A percentile compares a stretch with the other conserved stretches of the same genome.
These are phyloP conservation scores for Ataeniobius toweri DNA, from an alignment of 2,797 vertebrate species.

Conservation along the genomic window DNA sequence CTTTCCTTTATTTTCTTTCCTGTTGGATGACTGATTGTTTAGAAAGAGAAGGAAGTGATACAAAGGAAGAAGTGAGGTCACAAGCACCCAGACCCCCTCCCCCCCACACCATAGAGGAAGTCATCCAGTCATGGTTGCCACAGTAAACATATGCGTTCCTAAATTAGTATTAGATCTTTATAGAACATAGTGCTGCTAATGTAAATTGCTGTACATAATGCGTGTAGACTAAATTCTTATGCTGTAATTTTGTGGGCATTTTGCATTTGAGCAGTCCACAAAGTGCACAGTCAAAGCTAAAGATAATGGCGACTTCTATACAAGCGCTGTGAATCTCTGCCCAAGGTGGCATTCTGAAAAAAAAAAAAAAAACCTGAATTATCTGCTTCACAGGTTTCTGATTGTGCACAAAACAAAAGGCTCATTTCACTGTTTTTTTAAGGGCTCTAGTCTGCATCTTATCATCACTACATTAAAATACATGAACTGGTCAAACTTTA, in stretches of 20 bases:
- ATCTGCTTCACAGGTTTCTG: neutral
- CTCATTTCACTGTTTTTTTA: too few species aligned
- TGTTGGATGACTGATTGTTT: constrained; percentile 6
- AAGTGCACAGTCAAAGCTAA: neutral
- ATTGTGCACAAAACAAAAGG: neutral
- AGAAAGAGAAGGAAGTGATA: constrained; percentile 35
- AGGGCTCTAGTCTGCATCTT: neutral
- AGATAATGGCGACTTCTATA: neutral
- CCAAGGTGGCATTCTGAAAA: neutral
- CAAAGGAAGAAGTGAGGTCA: constrained; percentile 56
- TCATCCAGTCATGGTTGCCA: constrained; percentile 23
- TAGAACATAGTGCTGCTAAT: neutral
- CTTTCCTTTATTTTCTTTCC: neutral
- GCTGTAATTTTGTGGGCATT: neutral
- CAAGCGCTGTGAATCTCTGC: neutral
- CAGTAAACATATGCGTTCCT: constrained; percentile 40
- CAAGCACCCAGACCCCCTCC: constrained; percentile 10
- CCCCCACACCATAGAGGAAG: constrained; percentile 21
- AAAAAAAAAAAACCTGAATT: neutral
- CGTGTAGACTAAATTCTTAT: neutral
- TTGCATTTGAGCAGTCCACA: neutral
- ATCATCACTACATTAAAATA: neutral
- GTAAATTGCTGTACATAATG: neutral
- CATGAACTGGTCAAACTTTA: neutral
- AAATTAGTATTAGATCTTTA: constrained; percentile 5